Evolutionary conservation across 2,888 invertebrate species (phyloP).

Genomic region (Liodrosophila aerea): DNA sequence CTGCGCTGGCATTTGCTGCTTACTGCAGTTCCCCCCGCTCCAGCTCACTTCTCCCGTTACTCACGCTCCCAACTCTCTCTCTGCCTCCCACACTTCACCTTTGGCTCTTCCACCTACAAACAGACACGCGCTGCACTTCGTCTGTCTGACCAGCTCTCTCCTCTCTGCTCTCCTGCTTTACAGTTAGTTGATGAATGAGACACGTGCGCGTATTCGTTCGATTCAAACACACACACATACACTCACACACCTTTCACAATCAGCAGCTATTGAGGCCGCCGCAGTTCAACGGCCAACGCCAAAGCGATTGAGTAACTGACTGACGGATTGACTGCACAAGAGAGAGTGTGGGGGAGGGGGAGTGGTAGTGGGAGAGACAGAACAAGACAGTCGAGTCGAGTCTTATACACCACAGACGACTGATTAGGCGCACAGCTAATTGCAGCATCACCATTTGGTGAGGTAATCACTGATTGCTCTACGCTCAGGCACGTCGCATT

Average conservation of each 20-base stretch:
- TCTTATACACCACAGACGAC: conserved; percentile 16
- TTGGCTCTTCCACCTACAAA: conserved; percentile 28
- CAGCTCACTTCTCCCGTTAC: too few species aligned
- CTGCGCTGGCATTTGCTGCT: too few species aligned
- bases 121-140: conserved; percentile 21
- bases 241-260: conserved; percentile 21
- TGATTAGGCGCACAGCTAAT: conserved; percentile 43
- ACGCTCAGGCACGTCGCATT: conserved; percentile 39
- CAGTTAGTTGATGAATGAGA: conserved; percentile 38
- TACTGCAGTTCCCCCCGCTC: too few species aligned
- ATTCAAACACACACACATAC: conserved; percentile 4
- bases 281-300: conserved; percentile 64
- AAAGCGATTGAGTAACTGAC: conserved; percentile 52
- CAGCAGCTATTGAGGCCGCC: conserved; percentile 54
- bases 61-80: too few species aligned
- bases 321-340: conserved; percentile 19
- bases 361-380: neutral
- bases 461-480: conserved; percentile 41
- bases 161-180: neutral
- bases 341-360: conserved; percentile 10
- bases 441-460: conserved; percentile 28
- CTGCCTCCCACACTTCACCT: too few species aligned
- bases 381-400: neutral
- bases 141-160: too few species aligned
- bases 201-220: conserved; percentile 48